Percentiles rank a stretch among this genome's conserved stretches.
Evolutionary conservation across 2,797 vertebrate genomes (phyloP).

Genomic region (Chloroceryle inda): DNA sequence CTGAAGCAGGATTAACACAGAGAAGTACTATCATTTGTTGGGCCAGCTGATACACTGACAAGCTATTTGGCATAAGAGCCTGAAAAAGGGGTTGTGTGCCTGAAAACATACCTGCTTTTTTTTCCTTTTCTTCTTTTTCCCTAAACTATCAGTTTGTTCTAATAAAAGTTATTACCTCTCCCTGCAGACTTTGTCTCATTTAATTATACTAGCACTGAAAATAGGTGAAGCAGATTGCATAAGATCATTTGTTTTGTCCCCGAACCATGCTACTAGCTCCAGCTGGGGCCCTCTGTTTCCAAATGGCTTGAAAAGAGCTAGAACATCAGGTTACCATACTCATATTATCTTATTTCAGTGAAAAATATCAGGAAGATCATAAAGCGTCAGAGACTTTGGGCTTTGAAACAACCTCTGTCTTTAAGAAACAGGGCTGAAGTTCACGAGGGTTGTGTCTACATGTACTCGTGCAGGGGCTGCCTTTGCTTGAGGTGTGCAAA

Average conservation of each 20-base stretch:
- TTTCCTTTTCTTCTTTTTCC: too few relatives aligned
- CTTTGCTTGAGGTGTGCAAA: background rate
- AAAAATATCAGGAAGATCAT: background rate
- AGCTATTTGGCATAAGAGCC: background rate
- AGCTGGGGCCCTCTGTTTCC: background rate
- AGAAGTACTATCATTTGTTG: background rate
- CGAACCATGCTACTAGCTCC: background rate
- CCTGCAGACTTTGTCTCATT: slow-evolving; percentile 12
- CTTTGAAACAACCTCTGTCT: background rate
- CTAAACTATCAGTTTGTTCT: slow-evolving; percentile 1
- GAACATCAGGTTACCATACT: background rate
- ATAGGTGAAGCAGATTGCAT: background rate
- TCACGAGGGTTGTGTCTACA: background rate
- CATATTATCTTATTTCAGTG: background rate
- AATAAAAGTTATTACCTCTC: slow-evolving; percentile 6
- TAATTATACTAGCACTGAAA: slow-evolving; percentile 27
- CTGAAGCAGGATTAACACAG: slow-evolving; percentile 9
- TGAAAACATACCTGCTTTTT: background rate
- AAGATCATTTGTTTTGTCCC: slow-evolving; percentile 19
- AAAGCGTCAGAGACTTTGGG: background rate
- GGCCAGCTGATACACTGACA: background rate
- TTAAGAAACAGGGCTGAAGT: background rate
- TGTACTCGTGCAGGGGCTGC: background rate
- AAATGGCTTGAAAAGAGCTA: background rate
- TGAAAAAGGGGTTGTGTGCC: background rate